A percentile compares a stretch with the other conserved stretches of the same genome.
Evolutionary conservation across 1,140 invertebrate species (phyloP).

Genomic region (Hyles euphorbiae): DNA sequence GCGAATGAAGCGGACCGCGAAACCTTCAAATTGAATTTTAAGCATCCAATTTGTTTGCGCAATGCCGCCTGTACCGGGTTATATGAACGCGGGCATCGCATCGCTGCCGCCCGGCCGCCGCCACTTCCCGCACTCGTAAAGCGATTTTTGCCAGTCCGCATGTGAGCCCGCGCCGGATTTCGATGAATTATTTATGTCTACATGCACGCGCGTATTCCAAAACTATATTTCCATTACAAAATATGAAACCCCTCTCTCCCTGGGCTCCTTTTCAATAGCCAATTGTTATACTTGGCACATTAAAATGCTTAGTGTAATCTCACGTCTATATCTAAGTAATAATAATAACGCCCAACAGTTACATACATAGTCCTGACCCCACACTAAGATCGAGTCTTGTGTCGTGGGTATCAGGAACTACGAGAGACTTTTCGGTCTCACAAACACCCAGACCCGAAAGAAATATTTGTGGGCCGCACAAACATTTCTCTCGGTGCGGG

Average conservation of each 20-base stretch:
- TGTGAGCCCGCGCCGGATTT: conserved; percentile 39
- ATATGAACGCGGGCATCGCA: conserved; percentile 34
- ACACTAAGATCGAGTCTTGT: too few species aligned
- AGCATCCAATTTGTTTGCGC: conserved; percentile 72
- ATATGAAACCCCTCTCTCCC: background rate
- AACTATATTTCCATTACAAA: conserved; percentile 12
- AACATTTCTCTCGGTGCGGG: too few species aligned
- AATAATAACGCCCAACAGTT: too few species aligned
- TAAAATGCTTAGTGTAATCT: too few species aligned
- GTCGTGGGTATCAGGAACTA: too few species aligned
- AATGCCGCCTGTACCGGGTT: conserved; percentile 41
- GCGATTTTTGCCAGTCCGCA: conserved; percentile 52
- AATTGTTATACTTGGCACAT: too few species aligned
- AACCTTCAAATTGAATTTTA: conserved; percentile 75
- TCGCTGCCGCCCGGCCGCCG: conserved; percentile 11
- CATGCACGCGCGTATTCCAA: conserved; percentile 12
- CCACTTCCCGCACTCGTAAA: conserved; percentile 56
- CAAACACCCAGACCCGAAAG: too few species aligned
- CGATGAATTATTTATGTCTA: conserved; percentile 54
- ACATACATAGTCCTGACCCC: too few species aligned
- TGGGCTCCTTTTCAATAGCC: too few species aligned
- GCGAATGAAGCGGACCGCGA: conserved; percentile 66
- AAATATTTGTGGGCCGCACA: too few species aligned
- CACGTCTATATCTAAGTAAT: too few species aligned
- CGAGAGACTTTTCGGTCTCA: too few species aligned